Base-by-base conservation (phyloP, 2,797 vertebrate species). In the Myoxocephalus aenaeus region DNA sequence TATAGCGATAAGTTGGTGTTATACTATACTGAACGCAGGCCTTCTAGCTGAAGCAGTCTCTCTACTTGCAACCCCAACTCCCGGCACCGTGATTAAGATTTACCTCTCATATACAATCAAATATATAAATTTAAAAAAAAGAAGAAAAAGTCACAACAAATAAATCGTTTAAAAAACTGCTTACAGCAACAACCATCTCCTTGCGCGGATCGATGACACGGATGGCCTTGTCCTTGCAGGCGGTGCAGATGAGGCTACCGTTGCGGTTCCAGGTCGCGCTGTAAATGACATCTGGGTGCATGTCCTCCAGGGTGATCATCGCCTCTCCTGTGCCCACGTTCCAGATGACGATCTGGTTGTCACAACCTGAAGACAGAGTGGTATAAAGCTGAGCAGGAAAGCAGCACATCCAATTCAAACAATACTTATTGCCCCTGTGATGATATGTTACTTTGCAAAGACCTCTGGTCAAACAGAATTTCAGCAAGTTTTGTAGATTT, bases 211-310 rank as follows among this genome's bases (percentile, higher is more conserved):
- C 97, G 0, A 99, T 99, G 2, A 99, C 94, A 18, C 98, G 95
- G 70, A 99, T 89, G 83, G 95, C 93, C 90, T 99, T 99, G 96
- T 99, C 98, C 90, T 99, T 99, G 94, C 97, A 98, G 66, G 98
- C 86, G 0, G 98, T 99, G 90, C 97, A 98, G 93, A 99, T 97
- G 18, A 99, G 96, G 89, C 97, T 99, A 78, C 98, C 98, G 0
- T 96, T 97, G 87, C 96, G 96, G 86, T 98, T 99, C 98, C 98
- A 99, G 95, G 94, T 96, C 3, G 93, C 97, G 0, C 95, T 99
- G 94, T 93, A 99, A 79, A 99, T 99, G 92, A 99, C 94, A 61
- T 99, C 98, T 5, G 95, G 95, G 38, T 99, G 98, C 96, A 98
- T 97, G 84, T 99, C 98, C 0, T 99, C 97, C 91, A 99, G 61